phyloP scores from a whole-genome alignment of 2,888 invertebrate genomes.

The Pyralis farinalis region DNA sequence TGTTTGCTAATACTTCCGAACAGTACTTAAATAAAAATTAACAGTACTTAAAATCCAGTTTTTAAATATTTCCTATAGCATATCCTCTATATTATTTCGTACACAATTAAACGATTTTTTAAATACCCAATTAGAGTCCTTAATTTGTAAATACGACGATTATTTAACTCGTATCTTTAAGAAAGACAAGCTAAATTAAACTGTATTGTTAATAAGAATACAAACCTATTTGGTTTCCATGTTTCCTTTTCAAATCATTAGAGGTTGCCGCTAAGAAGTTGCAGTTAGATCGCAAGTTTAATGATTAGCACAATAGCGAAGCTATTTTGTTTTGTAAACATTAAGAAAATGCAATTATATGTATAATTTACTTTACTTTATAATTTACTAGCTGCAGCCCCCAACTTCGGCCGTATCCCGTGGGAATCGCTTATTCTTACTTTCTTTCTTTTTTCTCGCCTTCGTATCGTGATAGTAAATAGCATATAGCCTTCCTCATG shows the following conservation, averaged over 20 bases:
- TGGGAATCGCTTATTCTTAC: too few relatives aligned
- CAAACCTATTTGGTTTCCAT: neutral
- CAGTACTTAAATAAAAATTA: too few relatives aligned
- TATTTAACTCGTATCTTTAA: constrained; percentile 14
- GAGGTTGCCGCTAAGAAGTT: constrained; percentile 1
- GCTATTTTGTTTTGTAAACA: neutral
- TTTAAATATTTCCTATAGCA: neutral
- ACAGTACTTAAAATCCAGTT: neutral
- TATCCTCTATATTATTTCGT: constrained; percentile 20
- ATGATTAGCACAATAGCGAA: constrained; percentile 3
- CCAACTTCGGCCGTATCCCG: too few relatives aligned
- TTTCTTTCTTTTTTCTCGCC: too few relatives aligned
- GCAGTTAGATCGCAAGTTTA: neutral
- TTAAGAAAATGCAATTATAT: too few relatives aligned
- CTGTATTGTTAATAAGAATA: neutral
- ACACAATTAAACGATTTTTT: constrained; percentile 32
- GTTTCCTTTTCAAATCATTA: constrained; percentile 1
- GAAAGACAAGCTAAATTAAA: neutral
- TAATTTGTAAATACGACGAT: constrained; percentile 29
- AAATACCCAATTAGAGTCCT: constrained; percentile 35
- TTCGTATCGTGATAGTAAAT: too few relatives aligned
- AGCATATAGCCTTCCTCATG: too few relatives aligned
- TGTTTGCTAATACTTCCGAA: too few relatives aligned
- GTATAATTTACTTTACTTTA: too few relatives aligned
- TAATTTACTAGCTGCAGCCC: too few relatives aligned